Evolutionary conservation across 2,888 invertebrate species (phyloP), one percentile per base, ranked within the genome.

Genomic region (Tenthredo amoena): DNA sequence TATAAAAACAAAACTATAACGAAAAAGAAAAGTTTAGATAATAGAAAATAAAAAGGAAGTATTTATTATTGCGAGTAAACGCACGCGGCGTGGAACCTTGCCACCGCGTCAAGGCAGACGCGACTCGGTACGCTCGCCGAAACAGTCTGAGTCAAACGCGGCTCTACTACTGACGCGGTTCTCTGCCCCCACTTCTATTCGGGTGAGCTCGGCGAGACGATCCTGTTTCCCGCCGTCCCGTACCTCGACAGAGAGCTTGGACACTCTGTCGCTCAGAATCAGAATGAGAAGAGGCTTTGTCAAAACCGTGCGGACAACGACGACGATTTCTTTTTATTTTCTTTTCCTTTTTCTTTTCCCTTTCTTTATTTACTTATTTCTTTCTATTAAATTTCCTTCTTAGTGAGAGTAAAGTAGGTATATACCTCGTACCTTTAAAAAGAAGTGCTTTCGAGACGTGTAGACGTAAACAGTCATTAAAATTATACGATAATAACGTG

Each of bases 71-170:
- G 18, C 10, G 12, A 26, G 34, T 68, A 55, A 50, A 26, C 12
- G 31, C 12, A 50, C n/a, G 65, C 81, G 62, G 40, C 26, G 71
- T n/a, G 31, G 40, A 58, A 15, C 34, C 31, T 34, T 68, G 15
- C 47, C 43, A 37, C 40, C 72, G 72, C 43, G 43, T 74, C 40
- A 74, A 43, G 40, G 40, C 9, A 74, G 26, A 34, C 65, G 77
- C 71, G 71, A 85, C 62, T 79, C 72, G 34, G 81, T 50, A 79
- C 65, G 58, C 81, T 43, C n/a, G 71, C 68, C 81, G 55, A 82
- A 81, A 85, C 85, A 55, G 79, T 85, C 85, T 85, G 85, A 82
- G 79, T 55, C 85, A 50, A 85, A 68, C 81, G 85, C 85, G 79
- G 47, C 55, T 77, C 77, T 79, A 76, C 85, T 85, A 85, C 85